phyloP scores from a whole-genome alignment of 2,797 vertebrate species.

The Cheirogaleus major region DNA sequence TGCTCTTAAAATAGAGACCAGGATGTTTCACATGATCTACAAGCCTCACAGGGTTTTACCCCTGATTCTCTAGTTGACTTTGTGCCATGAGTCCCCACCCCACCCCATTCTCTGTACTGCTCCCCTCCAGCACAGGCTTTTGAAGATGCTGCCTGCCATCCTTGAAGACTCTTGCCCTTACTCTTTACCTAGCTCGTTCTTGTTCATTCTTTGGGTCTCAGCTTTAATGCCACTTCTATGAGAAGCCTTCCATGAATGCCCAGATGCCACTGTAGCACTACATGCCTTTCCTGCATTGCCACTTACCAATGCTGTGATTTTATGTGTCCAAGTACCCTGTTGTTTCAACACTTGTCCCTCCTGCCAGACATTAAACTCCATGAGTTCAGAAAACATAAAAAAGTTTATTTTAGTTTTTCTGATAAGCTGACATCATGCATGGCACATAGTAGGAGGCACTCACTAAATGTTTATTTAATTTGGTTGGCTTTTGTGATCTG shows the following conservation, averaged over 20 bases:
- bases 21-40: not conserved
- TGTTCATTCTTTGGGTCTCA: not conserved
- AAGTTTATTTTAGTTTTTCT: not conserved
- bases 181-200: not conserved
- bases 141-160: not conserved
- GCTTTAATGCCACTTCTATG: not conserved
- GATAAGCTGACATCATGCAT: not conserved
- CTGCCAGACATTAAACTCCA: not conserved
- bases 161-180: not conserved
- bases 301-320: not conserved
- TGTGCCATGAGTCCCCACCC: not conserved
- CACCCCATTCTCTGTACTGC: not conserved
- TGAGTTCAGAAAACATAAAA: not conserved
- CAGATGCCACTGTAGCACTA: not conserved
- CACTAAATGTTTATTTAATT: slow-evolving; percentile 13
- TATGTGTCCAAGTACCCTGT: not conserved
- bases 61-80: not conserved
- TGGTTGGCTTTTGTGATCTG: not conserved
- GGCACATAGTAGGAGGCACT: not conserved
- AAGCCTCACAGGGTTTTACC: not conserved
- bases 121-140: not conserved
- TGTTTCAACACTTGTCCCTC: not conserved
- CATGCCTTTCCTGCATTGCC: not conserved
- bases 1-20: not conserved
- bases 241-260: not conserved